Base-by-base conservation (phyloP, 2,113 vertebrate genomes). In the Sceloporus undulatus region DNA sequence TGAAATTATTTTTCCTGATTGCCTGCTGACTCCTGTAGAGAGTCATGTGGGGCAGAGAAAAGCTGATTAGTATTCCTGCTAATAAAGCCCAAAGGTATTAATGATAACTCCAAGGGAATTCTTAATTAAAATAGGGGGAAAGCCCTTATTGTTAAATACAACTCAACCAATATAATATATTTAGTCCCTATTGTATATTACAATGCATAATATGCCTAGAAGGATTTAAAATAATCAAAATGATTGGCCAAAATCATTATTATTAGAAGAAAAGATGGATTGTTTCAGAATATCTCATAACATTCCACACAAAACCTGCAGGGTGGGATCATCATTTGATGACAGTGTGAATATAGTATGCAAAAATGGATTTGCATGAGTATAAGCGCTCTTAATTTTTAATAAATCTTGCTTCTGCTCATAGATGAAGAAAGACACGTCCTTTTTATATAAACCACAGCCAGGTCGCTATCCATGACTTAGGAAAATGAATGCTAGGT, bases 311-410 rank as follows among this genome's bases (percentile, higher is more conserved):
- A 54, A 18, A 87, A 87, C 77, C 77, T 34, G 65, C 42, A 80
- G 29, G 91, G 59, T 87, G 54, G 85, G 88, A 65, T 80, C 56
- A 73, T 85, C 13, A 29, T 85, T 87, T 89, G 86, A 88, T 70
- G 62, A 84, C n/a, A 85, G 76, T 90, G 85, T 89, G 74, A 94
- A 62, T 79, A 27, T 5, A 56, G n/a, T 56, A 42, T 79, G 66
- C n/a, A 56, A 29, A 79, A 70, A 38, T 79, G 62, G 42, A 79
- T 71, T 79, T 79, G 65, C 42, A 71, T 38, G 65, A 25, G 42
- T 79, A 79, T 70, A 52, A 70, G 29, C 42, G 27, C 29, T 79
- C n/a, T 70, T 79, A 86, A 56, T 85, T 65, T 85, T 65, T 29
- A 76, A 76, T 76, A 85, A 34, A 38, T 76, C 73, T 59, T 85